These are phyloP conservation scores for Amphilophus citrinellus DNA, from an alignment of 2,113 vertebrate genomes.

Conservation along the genomic window DNA sequence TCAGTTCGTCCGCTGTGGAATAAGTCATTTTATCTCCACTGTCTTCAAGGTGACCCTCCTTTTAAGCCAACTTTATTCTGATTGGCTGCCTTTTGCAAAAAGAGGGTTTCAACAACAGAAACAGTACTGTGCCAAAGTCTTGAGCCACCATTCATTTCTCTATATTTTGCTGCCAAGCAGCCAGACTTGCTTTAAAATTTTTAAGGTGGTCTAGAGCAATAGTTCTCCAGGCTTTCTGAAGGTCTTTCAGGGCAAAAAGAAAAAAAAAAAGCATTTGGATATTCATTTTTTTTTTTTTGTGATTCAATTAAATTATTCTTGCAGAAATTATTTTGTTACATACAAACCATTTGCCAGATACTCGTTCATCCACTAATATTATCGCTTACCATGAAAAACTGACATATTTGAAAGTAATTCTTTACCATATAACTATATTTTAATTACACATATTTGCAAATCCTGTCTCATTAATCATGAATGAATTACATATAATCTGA, in stretches of 20 bases:
- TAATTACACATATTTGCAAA: not conserved
- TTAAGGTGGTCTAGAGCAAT: not conserved
- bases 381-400: not conserved
- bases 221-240: not conserved
- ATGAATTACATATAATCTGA: not conserved
- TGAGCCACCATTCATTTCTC: not conserved
- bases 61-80: not conserved
- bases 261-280: not conserved
- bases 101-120: constrained; percentile 2
- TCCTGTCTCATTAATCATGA: not conserved
- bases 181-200: not conserved
- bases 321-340: not conserved
- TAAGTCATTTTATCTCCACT: not conserved
- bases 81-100: not conserved
- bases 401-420: not conserved
- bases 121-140: not conserved
- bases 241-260: not conserved
- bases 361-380: not conserved
- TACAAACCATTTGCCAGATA: no score
- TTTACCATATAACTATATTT: not conserved
- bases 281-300: not conserved
- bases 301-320: not conserved
- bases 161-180: not conserved
- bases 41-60: not conserved
- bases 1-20: no score